phyloP scores from a whole-genome alignment of 2,888 invertebrate species.

The Harpagoxenus sublaevis region DNA sequence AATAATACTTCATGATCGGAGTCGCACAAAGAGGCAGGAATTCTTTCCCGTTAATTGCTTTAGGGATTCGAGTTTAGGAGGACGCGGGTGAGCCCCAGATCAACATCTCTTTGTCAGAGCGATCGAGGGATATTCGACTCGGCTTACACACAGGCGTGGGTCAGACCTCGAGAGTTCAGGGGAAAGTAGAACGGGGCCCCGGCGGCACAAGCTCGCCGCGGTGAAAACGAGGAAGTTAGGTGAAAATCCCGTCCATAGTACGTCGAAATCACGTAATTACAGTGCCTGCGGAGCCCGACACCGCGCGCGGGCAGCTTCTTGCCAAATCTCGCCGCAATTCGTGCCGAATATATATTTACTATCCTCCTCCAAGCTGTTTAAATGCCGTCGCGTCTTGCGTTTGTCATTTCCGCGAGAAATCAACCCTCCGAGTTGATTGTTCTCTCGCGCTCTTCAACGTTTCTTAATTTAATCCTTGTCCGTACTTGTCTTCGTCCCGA shows the following conservation, averaged over 20 bases:
- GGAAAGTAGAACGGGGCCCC: constrained; percentile 84
- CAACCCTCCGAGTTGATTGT: background rate
- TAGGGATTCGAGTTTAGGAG: background rate
- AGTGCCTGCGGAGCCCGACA: constrained; percentile 51
- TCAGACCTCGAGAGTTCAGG: constrained; percentile 71
- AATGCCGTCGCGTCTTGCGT: background rate
- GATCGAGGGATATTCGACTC: constrained; percentile 55
- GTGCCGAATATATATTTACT: background rate
- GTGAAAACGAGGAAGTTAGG: constrained; percentile 85
- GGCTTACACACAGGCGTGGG: constrained; percentile 65
- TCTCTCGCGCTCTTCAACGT: background rate
- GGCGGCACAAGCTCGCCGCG: constrained; percentile 68
- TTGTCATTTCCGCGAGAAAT: constrained; percentile 9
- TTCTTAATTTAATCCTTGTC: constrained; percentile 3
- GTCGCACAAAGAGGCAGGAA: background rate
- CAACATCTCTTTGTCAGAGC: constrained; percentile 43
- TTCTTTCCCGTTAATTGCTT: background rate
- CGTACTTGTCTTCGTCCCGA: constrained; percentile 2
- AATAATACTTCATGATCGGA: background rate
- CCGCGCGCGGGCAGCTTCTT: constrained; percentile 58
- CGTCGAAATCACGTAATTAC: constrained; percentile 78
- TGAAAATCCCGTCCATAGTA: constrained; percentile 82
- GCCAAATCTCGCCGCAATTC: constrained; percentile 70
- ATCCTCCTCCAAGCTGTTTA: background rate
- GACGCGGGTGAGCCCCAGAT: background rate